Percentiles rank a stretch among this genome's conserved stretches.
Conservation (phyloP, 2,797 vertebrate species). For the Decapterus maruadsi region DNA sequence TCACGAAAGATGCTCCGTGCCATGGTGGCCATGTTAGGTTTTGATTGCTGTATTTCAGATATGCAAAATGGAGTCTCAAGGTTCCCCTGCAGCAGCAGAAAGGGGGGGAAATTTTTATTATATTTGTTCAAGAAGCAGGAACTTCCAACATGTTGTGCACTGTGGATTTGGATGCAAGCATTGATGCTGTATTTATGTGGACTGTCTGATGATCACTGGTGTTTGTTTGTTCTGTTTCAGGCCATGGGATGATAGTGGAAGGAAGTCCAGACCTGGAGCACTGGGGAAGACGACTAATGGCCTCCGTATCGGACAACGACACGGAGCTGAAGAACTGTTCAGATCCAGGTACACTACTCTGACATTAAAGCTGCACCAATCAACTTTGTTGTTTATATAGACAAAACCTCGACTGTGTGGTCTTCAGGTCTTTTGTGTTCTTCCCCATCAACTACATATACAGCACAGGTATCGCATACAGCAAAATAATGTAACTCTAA, state of each 20-base stretch:
- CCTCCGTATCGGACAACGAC: slow-evolving; percentile 69
- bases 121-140: not conserved
- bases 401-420: not conserved
- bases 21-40: slow-evolving; percentile 27
- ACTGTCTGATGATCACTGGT: slow-evolving; percentile 10
- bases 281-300: slow-evolving; percentile 86
- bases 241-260: slow-evolving; percentile 83
- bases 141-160: not conserved
- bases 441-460: not conserved
- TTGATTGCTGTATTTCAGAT: slow-evolving; percentile 12
- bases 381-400: not conserved
- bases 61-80: slow-evolving; percentile 30
- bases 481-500: not conserved
- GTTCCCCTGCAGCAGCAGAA: not conserved
- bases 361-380: not conserved
- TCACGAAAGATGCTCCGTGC: slow-evolving; percentile 15
- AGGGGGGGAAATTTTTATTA: not conserved
- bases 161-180: not conserved
- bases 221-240: slow-evolving; percentile 63
- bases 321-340: slow-evolving; percentile 84
- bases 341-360: slow-evolving; percentile 76
- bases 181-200: not conserved
- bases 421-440: not conserved
- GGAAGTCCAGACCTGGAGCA: slow-evolving; percentile 61
- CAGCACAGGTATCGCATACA: too few relatives aligned